These are phyloP conservation scores for Tricholaema leucomelas DNA, from an alignment of 2,113 vertebrate genomes.

Conservation along the genomic window DNA sequence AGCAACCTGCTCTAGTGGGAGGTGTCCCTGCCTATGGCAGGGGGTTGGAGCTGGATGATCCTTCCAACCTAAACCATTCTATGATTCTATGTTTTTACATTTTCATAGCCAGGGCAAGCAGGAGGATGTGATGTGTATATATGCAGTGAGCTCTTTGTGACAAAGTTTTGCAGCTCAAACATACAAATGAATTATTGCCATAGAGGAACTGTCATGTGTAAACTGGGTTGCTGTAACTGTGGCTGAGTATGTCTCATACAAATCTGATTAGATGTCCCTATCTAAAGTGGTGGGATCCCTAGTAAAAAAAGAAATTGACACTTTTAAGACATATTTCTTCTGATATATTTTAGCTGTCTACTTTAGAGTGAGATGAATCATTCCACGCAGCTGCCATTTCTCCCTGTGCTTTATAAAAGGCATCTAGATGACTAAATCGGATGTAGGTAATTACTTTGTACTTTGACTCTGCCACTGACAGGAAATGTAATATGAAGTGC, in stretches of 20 bases:
- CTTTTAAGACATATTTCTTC: conserved; percentile 6
- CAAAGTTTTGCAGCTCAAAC: not conserved
- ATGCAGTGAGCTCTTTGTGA: not conserved
- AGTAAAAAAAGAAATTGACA: not conserved
- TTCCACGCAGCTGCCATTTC: conserved; percentile 46
- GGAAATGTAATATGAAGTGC: conserved; percentile 52
- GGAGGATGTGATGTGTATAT: not conserved
- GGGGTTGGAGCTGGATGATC: no score
- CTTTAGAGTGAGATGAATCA: conserved; percentile 54
- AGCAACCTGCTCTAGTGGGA: no score
- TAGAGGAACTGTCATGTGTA: not conserved
- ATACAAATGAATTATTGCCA: not conserved
- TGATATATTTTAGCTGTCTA: conserved; percentile 24
- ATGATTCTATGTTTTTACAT: not conserved
- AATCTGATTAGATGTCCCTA: not conserved
- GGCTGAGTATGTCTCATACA: not conserved
- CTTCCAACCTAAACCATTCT: no score
- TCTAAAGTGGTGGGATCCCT: not conserved
- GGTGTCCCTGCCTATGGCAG: no score
- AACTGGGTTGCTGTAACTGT: not conserved
- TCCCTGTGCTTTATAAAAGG: conserved; percentile 18
- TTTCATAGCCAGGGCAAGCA: not conserved
- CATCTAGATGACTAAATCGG: conserved; percentile 58
- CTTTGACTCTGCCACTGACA: conserved; percentile 45
- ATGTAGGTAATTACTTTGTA: conserved; percentile 64